Percentiles rank a stretch among this genome's conserved stretches.
Conservation (phyloP, 2,797 vertebrate genomes). For the Muscicapa striata region DNA sequence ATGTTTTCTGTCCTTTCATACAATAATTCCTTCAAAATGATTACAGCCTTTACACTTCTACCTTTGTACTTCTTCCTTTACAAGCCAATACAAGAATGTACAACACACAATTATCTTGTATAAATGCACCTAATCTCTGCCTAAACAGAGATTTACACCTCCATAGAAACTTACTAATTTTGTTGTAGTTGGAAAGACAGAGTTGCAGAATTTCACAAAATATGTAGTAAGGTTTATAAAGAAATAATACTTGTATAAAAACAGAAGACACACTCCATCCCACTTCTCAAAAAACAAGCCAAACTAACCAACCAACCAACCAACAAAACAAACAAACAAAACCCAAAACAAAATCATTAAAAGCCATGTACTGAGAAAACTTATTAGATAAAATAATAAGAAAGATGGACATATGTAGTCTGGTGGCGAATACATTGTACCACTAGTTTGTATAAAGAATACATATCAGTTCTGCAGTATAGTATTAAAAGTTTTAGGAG, state of each 20-base stretch:
- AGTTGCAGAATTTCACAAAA: neutral
- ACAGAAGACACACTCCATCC: fast-evolving
- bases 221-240: neutral
- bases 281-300: too few species aligned
- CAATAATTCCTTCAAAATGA: neutral
- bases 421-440: neutral
- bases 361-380: neutral
- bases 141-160: neutral
- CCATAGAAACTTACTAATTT: neutral
- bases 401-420: neutral
- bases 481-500: neutral
- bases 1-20: neutral
- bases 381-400: neutral
- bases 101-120: neutral
- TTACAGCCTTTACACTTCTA: neutral
- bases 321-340: neutral
- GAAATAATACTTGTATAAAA: neutral
- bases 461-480: neutral
- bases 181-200: neutral
- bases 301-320: neutral
- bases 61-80: neutral
- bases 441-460: neutral
- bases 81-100: neutral
- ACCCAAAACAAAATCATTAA: neutral
- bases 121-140: neutral